Base-by-base conservation (phyloP, 2,888 invertebrate species). In the Lasioglossum oenotherae region DNA sequence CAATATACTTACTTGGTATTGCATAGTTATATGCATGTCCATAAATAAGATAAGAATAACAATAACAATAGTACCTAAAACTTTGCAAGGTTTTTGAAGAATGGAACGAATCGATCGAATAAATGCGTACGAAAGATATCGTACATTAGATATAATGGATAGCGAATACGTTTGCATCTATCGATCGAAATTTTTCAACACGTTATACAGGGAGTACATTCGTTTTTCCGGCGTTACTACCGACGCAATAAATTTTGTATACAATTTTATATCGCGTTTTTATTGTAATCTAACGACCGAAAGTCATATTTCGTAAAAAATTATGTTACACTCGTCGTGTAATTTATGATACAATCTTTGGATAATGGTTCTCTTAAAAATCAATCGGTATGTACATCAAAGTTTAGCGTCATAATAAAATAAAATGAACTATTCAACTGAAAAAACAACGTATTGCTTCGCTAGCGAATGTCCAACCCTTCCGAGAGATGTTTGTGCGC, bases 311-410 rank as follows among this genome's bases (percentile, higher is more conserved):
- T 86, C 23, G 85, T 86, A 81, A 79, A 86, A 86, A 86, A 80
- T 86, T 81, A 86, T 81, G 79, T 82, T 67, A 38, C 31, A 80
- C 72, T 71, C 69, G 67, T 35, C 53, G 67, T 84, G 73, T 67
- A 76, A 83, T 88, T 86, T 86, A 89, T 87, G 77, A 82, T 83
- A 90, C 86, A 86, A 86, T 86, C 84, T 87, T 90, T 90, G 86
- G 85, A 72, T 87, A 78, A 84, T 72, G 73, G 60, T 87, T 71
- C 64, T 79, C 81, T 85, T 86, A 87, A 77, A 78, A 77, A 85
- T 78, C 81, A 86, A 81, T 74, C 46, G 53, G 64, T 81, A 86
- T 86, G 27, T 85, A 84, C 85, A 85, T 53, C 16, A 75, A 71
- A 81, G 41, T 81, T 72, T 49, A 67, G 23, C 85, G 41, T 74